Base-by-base conservation (phyloP, 2,797 vertebrate genomes). In the Spinibarbus caldwelli region DNA sequence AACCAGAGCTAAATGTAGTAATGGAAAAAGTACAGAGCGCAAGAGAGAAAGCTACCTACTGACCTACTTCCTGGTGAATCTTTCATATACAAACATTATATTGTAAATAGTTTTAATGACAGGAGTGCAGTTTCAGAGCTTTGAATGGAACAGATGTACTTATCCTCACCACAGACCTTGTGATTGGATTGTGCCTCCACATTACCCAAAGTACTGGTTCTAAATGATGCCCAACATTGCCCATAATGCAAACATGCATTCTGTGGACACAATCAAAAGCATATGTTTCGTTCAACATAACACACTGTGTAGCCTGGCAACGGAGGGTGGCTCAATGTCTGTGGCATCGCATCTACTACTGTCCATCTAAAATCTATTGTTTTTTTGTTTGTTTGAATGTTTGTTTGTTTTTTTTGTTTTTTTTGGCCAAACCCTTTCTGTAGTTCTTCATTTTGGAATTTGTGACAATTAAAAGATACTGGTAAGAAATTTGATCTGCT, bases 1-100 rank as follows among this genome's bases (percentile, higher is more conserved):
- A 71, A 59, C 0, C 15, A 43, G 11, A 73, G 67, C 59, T 75
- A 21, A 62, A 78, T 79, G 62, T 34, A 31, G 64, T 68, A 80
- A 80, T 12, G 45, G 66, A 78, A 64, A 78, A 83, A 83, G 70
- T 72, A 21, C 41, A 52, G 5, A 49, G 34, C 11, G 15, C 57
- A 41, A 85, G 80, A 89, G 87, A 52, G 64, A 72, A 88, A 90
- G 90, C 91, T 89, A 93, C 91, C 88, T 90, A 70, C 86, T 85
- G 84, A 87, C 88, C 92, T 91, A 94, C 49, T 47, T 85, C 78
- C 84, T 88, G 43, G 67, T 67, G 85, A 90, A 86, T 29, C 85
- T 88, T 88, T 89, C 87, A 78, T 80, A 86, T 78, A 86, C 78
- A 78, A 88, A 49, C 77, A 78, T 36, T 54, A 38, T 29, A 57